Conservation (phyloP, 2,888 invertebrate genomes). For the Cephus pulcher region DNA sequence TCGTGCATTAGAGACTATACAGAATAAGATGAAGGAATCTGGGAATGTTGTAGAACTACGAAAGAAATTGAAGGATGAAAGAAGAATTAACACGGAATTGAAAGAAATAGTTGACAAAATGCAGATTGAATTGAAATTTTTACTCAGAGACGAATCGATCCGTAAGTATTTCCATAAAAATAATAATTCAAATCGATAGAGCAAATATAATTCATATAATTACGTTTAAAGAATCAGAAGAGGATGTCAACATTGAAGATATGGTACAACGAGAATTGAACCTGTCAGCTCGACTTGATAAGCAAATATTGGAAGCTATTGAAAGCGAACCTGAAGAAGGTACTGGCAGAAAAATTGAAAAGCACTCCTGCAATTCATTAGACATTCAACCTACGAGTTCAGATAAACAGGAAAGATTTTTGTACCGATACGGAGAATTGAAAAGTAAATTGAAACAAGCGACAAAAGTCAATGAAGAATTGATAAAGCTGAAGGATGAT, state of each 20-base stretch:
- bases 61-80: slow-evolving; percentile 70
- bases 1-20: slow-evolving; percentile 68
- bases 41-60: slow-evolving; percentile 73
- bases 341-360: slow-evolving; percentile 26
- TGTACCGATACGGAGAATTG: slow-evolving; percentile 40
- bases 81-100: slow-evolving; percentile 64
- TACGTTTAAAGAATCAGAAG: slow-evolving; percentile 31
- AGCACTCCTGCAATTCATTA: slow-evolving; percentile 37
- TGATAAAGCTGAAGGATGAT: slow-evolving; percentile 52
- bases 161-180: slow-evolving; percentile 28
- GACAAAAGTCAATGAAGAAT: slow-evolving; percentile 50
- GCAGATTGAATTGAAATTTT: slow-evolving; percentile 47
- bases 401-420: slow-evolving; percentile 37
- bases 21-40: slow-evolving; percentile 69
- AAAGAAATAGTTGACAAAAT: slow-evolving; percentile 59
- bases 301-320: slow-evolving; percentile 71
- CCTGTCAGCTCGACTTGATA: slow-evolving; percentile 72
- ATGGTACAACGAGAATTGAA: slow-evolving; percentile 72
- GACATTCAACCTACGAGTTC: slow-evolving; percentile 38
- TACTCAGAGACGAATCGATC: slow-evolving; percentile 34
- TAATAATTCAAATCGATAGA: not conserved
- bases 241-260: slow-evolving; percentile 56
- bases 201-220: not conserved
- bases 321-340: slow-evolving; percentile 64
- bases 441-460: slow-evolving; percentile 42